Base-by-base conservation (phyloP, 1,140 invertebrate genomes). In the Bombyx mandarina region DNA sequence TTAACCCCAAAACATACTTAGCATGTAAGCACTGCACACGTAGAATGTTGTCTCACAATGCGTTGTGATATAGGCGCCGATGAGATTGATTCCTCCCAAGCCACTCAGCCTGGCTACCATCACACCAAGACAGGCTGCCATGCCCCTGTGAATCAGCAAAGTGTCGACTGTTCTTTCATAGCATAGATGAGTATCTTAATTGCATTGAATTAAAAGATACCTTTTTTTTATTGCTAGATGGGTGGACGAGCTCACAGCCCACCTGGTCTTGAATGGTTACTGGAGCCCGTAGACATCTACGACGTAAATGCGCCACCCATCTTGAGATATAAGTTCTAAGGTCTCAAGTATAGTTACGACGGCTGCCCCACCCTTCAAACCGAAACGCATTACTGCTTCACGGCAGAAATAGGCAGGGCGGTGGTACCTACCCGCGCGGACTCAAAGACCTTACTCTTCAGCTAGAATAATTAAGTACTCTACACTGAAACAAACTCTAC, bases 61-160 rank as follows among this genome's bases (percentile, higher is more conserved):
- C 1, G 60, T 54, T 12, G 59, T 59, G 8, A 75, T 51, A 22
- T 60, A 63, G 0, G 58, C 8, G 1, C 75, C 73, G 0, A 73
- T 44, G 2, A 75, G n/a, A 50, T 71, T 73, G 26, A 66, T 58
- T 3, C 66, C 71, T 6, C 22, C 46, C 18, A 73, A 26, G 4
- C 54, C 57, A 43, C 71, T 68, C 6, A 58, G 8, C 0, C 75
- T 61, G 2, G 68, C 71, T 22, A 71, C 58, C 66, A 77, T 73
- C 58, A 77, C 63, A 5, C 68, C 67, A 1, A 75, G 43, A n/a
- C 71, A 77, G 8, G 67, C 58, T 8, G 66, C 65, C 75, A 77
- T 77, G 1, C 68, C 72, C 8, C 75, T 77, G 51, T 9, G 62
- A 53, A 10, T 42, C 8, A 18, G n/a, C 9, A 3, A 50, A 50